Conservation (phyloP, 1,140 invertebrate species). For the Cyrtorhinus lividipennis region DNA sequence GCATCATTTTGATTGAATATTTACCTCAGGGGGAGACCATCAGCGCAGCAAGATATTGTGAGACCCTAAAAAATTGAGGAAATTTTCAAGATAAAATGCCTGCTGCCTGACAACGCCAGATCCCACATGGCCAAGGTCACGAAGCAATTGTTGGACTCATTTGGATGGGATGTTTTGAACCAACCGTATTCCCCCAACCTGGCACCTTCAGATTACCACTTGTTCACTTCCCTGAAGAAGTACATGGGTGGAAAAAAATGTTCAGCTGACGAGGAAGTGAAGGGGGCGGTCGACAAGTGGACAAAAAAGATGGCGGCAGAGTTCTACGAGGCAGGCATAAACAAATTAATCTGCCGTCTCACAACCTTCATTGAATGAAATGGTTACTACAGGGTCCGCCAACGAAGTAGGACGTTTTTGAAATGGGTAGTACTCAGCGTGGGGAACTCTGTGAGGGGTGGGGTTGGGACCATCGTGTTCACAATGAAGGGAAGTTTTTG, state of each 20-base stretch:
- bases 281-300: too few relatives aligned
- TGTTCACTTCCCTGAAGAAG: background rate
- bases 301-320: too few relatives aligned
- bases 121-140: constrained; percentile 17
- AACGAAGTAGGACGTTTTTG: too few relatives aligned
- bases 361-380: too few relatives aligned
- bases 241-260: background rate
- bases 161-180: constrained; percentile 27
- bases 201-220: constrained; percentile 12
- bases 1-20: background rate
- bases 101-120: background rate
- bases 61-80: background rate
- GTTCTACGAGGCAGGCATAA: too few relatives aligned
- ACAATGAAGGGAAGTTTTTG: too few relatives aligned
- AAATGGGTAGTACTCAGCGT: too few relatives aligned
- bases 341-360: too few relatives aligned
- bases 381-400: too few relatives aligned
- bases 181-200: constrained; percentile 18
- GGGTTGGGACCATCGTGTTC: too few relatives aligned
- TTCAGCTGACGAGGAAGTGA: constrained; percentile 26
- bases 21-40: background rate
- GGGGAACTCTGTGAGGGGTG: too few relatives aligned
- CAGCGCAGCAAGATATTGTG: background rate
- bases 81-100: background rate
- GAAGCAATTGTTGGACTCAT: constrained; percentile 15